Percentiles rank a stretch among this genome's conserved stretches.
Conservation (phyloP, 1,140 invertebrate species). For the Brachionus angularis region DNA sequence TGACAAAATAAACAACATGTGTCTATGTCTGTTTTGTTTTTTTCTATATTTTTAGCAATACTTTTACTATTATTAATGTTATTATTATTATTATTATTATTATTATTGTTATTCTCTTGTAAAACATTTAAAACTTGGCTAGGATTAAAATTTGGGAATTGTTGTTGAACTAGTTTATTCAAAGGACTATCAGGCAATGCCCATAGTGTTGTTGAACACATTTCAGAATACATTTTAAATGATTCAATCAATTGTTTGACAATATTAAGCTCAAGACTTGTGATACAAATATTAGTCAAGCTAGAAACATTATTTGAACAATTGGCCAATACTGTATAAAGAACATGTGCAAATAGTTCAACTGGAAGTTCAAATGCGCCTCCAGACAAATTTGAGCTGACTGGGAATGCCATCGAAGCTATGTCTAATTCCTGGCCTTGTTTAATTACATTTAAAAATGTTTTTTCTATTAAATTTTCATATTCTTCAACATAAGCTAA, state of each 20-base stretch:
- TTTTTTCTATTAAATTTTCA: slow-evolving; percentile 4
- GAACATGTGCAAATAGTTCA: slow-evolving; percentile 2
- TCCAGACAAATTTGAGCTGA: neutral
- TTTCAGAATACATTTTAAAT: neutral
- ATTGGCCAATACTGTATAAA: neutral
- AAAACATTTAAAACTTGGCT: too few species aligned
- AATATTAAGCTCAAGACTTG: neutral
- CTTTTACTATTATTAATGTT: too few species aligned
- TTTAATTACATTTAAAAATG: neutral
- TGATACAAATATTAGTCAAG: neutral
- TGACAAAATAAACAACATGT: neutral
- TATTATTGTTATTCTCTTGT: too few species aligned
- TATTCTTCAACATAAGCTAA: neutral
- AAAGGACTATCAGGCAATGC: neutral
- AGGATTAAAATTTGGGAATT: too few species aligned
- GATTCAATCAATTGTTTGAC: neutral
- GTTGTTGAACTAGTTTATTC: neutral
- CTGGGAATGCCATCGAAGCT: neutral
- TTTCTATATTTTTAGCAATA: too few species aligned
- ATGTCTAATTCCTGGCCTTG: neutral
- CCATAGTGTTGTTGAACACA: neutral
- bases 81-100: too few species aligned
- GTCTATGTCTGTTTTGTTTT: too few species aligned
- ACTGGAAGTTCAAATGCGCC: slow-evolving; percentile 19
- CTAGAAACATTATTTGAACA: neutral